Conservation (phyloP, 2,113 vertebrate species). For the Prolemur simus region DNA sequence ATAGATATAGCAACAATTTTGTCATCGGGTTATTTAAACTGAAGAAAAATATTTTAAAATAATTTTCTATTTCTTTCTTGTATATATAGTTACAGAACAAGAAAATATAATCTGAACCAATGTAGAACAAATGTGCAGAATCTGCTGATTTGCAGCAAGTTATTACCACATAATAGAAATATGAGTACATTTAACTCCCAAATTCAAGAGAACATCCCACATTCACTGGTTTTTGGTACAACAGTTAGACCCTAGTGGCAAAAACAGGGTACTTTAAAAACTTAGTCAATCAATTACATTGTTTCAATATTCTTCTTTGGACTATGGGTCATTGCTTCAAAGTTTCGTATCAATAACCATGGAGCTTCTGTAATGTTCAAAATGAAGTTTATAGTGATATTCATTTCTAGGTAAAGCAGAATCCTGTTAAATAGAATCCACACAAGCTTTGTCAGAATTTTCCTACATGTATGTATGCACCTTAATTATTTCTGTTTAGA, state of each 20-base stretch:
- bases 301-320: conserved; percentile 1
- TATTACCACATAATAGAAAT: neutral
- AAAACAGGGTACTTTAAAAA: neutral
- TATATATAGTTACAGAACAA: neutral
- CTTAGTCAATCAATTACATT: conserved; percentile 31
- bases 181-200: neutral
- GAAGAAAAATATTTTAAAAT: neutral
- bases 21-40: neutral
- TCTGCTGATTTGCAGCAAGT: neutral
- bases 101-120: neutral
- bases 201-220: neutral
- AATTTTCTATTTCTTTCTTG: neutral
- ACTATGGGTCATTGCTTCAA: neutral
- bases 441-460: conserved; percentile 50
- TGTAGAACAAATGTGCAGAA: neutral
- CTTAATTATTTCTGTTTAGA: conserved; percentile 60
- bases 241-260: neutral
- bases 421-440: neutral
- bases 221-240: neutral
- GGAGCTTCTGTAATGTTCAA: neutral
- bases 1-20: neutral
- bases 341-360: neutral
- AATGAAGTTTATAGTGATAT: neutral
- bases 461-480: neutral
- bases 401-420: conserved; percentile 24